phyloP scores from a whole-genome alignment of 35 echinoderm and acorn worm species.

The Ophioderma brevispina region DNA sequence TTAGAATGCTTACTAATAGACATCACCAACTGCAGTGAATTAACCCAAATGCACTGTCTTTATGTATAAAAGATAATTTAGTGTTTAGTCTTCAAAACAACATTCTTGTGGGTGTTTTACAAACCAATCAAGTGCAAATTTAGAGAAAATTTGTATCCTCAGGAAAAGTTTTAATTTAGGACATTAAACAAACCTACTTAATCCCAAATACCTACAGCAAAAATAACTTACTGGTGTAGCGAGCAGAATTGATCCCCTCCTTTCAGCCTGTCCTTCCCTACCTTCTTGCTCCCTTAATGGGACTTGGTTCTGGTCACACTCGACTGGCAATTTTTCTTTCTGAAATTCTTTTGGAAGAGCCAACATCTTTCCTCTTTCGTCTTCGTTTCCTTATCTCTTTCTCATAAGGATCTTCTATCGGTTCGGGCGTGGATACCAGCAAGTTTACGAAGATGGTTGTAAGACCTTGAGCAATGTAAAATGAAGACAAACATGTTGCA shows the following conservation, averaged over 20 bases:
- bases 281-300: not conserved
- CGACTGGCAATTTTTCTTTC: slow-evolving; percentile 10
- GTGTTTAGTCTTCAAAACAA: no score
- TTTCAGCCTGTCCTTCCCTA: not conserved
- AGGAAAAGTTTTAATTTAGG: no score
- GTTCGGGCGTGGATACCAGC: slow-evolving; percentile 59
- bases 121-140: no score
- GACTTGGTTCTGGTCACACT: not conserved
- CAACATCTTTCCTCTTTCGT: slow-evolving; percentile 46
- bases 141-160: no score
- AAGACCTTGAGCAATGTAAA: slow-evolving; percentile 43
- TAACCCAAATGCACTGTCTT: no score
- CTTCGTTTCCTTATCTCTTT: slow-evolving; percentile 35
- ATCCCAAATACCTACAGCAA: no score
- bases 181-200: no score
- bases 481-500: no score
- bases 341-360: slow-evolving; percentile 20
- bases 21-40: no score
- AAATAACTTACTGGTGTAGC: not conserved
- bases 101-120: no score
- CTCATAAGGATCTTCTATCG: slow-evolving; percentile 2
- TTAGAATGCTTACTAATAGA: no score
- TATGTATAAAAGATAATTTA: no score
- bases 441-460: slow-evolving; percentile 62
- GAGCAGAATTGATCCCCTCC: slow-evolving; percentile 14